Percentiles rank a stretch among this genome's conserved stretches.
Conservation (phyloP, 2,797 vertebrate genomes). For the Sebastes minor region DNA sequence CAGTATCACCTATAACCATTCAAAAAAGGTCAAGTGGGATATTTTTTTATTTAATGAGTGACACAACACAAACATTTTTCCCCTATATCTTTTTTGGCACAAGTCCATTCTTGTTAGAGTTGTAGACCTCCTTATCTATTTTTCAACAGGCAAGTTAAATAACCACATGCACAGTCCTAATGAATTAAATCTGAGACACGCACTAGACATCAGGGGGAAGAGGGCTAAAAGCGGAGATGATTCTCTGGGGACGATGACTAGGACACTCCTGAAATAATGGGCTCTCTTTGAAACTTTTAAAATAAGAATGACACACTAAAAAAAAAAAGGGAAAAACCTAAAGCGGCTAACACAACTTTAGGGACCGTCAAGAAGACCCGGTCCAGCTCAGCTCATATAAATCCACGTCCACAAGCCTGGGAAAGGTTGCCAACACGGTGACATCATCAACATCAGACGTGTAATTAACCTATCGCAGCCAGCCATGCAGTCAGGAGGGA, state of each 20-base stretch:
- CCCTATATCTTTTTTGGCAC: slow-evolving; percentile 31
- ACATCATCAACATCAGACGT: slow-evolving; percentile 81
- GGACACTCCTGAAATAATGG: neutral
- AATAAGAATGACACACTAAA: neutral
- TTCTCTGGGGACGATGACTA: neutral
- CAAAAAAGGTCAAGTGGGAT: slow-evolving; percentile 5
- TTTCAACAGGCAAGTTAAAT: slow-evolving; percentile 57
- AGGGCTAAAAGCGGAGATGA: neutral
- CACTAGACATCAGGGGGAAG: slow-evolving; percentile 27
- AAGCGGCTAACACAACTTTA: neutral
- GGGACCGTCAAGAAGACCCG: neutral
- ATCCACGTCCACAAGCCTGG: slow-evolving; percentile 43
- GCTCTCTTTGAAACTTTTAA: neutral
- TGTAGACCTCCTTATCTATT: slow-evolving; percentile 49
- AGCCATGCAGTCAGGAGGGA: slow-evolving; percentile 70
- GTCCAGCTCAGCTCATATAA: slow-evolving; percentile 17
- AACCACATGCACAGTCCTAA: slow-evolving; percentile 55
- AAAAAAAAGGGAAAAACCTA: neutral
- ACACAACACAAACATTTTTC: slow-evolving; percentile 9
- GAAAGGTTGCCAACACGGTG: slow-evolving; percentile 74
- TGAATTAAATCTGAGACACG: slow-evolving; percentile 46
- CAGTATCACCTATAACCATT: slow-evolving; percentile 5
- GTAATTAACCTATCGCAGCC: slow-evolving; percentile 80
- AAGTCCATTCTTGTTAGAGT: slow-evolving; percentile 63
- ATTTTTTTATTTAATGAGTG: neutral